Conservation (phyloP, 2,113 vertebrate species). For the Triplophysa siluroides region DNA sequence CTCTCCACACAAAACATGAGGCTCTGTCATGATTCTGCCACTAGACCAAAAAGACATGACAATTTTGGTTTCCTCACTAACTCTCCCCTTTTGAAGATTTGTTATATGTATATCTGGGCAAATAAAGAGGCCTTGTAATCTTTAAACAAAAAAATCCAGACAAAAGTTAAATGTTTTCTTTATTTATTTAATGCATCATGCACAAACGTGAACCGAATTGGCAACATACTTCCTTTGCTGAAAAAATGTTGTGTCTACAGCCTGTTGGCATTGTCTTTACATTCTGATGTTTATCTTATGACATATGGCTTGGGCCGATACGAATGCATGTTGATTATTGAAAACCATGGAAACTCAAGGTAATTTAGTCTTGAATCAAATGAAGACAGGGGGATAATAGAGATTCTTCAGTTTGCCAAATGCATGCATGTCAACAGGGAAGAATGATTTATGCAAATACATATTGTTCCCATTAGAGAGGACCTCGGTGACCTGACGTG, state of each 20-base stretch:
- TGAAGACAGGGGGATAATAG: constrained; percentile 65
- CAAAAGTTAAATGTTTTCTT: too few species aligned
- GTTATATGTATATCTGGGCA: too few species aligned
- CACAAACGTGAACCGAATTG: too few species aligned
- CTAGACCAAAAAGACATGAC: too few species aligned
- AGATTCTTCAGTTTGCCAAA: constrained; percentile 50
- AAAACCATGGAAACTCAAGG: constrained; percentile 70
- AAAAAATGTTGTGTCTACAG: constrained; percentile 46
- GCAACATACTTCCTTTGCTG: too few species aligned
- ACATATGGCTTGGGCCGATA: constrained; percentile 59
- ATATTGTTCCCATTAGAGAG: constrained; percentile 72
- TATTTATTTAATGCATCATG: too few species aligned
- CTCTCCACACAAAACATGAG: too few species aligned
- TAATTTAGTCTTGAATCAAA: constrained; percentile 65
- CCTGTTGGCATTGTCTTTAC: constrained; percentile 64
- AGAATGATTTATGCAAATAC: constrained; percentile 75
- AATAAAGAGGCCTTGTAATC: too few species aligned
- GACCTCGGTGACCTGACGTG: constrained; percentile 70
- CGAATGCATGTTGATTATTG: constrained; percentile 67
- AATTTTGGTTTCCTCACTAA: too few species aligned
- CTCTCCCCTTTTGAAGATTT: too few species aligned
- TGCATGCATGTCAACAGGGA: constrained; percentile 64
- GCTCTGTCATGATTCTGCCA: too few species aligned
- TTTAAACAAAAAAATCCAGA: too few species aligned
- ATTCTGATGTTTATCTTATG: constrained; percentile 68